Conservation (phyloP, 1,140 invertebrate genomes). For the Lucilia cuprina region DNA sequence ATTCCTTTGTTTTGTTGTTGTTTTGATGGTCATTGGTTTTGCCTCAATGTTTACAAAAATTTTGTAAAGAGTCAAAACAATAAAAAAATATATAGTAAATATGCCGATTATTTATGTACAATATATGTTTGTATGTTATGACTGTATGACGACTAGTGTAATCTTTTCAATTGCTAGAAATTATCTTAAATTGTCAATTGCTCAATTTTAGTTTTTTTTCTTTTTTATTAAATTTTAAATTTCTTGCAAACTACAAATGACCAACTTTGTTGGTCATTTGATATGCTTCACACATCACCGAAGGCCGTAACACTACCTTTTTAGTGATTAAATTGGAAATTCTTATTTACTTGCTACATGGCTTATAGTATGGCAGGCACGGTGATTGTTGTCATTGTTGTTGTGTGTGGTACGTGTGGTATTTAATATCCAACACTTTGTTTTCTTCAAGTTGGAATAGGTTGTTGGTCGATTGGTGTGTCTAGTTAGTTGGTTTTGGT, state of each 20-base stretch:
- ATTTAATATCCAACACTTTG: neutral
- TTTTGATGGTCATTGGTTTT: neutral
- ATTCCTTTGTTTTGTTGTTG: slow-evolving; percentile 20
- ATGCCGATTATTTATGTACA: no score
- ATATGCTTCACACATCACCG: slow-evolving; percentile 22
- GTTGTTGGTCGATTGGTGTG: neutral
- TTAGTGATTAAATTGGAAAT: slow-evolving; percentile 18
- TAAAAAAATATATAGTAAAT: no score
- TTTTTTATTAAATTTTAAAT: no score
- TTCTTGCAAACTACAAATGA: neutral
- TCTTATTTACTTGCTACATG: neutral
- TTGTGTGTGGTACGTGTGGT: neutral
- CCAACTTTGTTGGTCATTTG: slow-evolving; percentile 28
- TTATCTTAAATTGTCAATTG: slow-evolving; percentile 23
- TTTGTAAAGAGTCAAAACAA: neutral
- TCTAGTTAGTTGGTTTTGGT: neutral
- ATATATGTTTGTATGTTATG: no score
- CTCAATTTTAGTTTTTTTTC: neutral
- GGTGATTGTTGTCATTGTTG: neutral
- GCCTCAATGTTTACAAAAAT: neutral
- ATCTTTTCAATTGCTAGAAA: neutral
- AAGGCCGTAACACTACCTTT: slow-evolving; percentile 23
- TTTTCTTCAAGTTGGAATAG: neutral
- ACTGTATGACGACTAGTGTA: neutral
- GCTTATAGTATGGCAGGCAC: neutral